phyloP scores from a whole-genome alignment of 92 coral and sea anemone genomes.

The Anthopleura xanthogrammica region DNA sequence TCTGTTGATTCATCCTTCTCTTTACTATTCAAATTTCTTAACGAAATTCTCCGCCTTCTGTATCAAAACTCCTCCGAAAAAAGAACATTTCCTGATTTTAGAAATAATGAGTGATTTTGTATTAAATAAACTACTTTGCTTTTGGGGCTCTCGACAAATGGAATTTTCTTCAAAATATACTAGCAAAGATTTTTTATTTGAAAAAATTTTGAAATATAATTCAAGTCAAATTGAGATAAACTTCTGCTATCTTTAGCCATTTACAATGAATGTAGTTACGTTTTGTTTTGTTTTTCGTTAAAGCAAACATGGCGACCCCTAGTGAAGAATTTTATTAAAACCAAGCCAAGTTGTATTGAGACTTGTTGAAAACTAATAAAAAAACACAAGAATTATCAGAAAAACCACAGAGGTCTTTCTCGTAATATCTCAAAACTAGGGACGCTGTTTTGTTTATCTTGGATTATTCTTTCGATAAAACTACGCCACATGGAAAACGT shows the following conservation, averaged over 20 bases:
- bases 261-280: not conserved
- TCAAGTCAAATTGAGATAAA: not conserved
- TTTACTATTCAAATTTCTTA: too few relatives aligned
- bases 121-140: too few relatives aligned
- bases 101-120: too few relatives aligned
- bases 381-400: not conserved
- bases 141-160: too few relatives aligned
- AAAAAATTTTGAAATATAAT: not conserved
- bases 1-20: too few relatives aligned
- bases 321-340: constrained; percentile 22
- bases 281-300: constrained; percentile 11
- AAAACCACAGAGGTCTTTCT: not conserved
- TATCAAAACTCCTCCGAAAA: too few relatives aligned
- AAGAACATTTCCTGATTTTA: too few relatives aligned
- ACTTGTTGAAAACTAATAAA: not conserved
- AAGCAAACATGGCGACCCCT: constrained; percentile 26
- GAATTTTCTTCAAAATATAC: too few relatives aligned
- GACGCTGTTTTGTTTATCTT: not conserved
- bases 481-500: too few relatives aligned
- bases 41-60: too few relatives aligned
- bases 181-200: not conserved
- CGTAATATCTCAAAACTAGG: not conserved
- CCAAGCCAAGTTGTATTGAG: not conserved
- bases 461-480: too few relatives aligned
- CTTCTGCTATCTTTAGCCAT: not conserved